Base-by-base conservation (phyloP, 2,797 vertebrate species). In the Petrocephalus sullivani region DNA sequence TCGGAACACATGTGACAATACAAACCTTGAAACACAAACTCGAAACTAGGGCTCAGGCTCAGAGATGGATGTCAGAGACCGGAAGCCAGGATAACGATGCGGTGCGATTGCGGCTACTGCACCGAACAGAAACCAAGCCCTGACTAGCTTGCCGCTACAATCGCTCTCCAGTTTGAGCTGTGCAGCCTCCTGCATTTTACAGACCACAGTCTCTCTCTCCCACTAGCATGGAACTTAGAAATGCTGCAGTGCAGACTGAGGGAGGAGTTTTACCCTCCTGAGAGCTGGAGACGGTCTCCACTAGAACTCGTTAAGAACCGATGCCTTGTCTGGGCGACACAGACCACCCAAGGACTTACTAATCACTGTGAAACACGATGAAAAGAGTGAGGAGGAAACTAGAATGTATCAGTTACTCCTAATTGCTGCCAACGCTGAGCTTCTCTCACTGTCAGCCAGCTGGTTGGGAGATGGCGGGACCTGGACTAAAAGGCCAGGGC, bases 91-190 rank as follows among this genome's bases (percentile, higher is more conserved):
- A 9, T 16, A 60, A 56, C 88, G 83, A 92, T 89, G 90, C 53
- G 89, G 90, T 90, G 87, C 89, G 90, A 93, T 93, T 87, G 91
- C 88, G 91, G 90, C 92, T 91, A 91, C 88, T 90, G 89, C 61
- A 0, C 87, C 91, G 90, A 89, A 90, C 57, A 7, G 0, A 1
- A 16, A 28, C 64, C 49, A 21, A 41, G 23, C 21, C 81, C 85
- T 84, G 2, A 56, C 23, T 60, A 51, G 46, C n/a, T 16, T 23
- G 51, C 64, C 53, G 19, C 87, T 58, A 28, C 49, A 49, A 37
- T 81, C 16, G 7, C 8, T 81, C 75, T 28, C 75, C 8, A 49
- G 75, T 81, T n/a, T 2, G 7, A 49, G 46, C 49, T 49, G 37
- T 14, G 82, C 82, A 84, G 51, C 51, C 28, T 56, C 53, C 84